A percentile compares a stretch with the other conserved stretches of the same genome.
These are phyloP conservation scores for Eulithis prunata DNA, from an alignment of 2,888 invertebrate genomes.

Conservation along the genomic window DNA sequence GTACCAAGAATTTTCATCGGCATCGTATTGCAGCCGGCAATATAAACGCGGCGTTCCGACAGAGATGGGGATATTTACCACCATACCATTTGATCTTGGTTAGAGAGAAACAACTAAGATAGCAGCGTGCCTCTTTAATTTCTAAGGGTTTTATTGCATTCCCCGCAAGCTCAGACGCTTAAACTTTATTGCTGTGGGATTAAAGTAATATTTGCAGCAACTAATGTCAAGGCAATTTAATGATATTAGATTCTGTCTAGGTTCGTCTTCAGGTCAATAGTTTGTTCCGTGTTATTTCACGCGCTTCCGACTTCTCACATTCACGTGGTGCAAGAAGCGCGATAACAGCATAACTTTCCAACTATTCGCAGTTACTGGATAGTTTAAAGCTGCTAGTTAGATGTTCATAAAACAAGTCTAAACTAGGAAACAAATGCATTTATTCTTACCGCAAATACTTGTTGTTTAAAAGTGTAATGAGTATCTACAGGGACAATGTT, in stretches of 20 bases:
- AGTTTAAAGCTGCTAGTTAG: constrained; percentile 36
- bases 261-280: constrained; percentile 77
- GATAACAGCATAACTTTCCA: constrained; percentile 75
- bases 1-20: constrained; percentile 81
- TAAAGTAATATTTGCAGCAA: constrained; percentile 83
- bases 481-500: neutral
- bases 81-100: constrained; percentile 66
- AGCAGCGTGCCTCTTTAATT: constrained; percentile 72
- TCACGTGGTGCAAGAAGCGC: constrained; percentile 69
- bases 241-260: constrained; percentile 81
- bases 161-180: constrained; percentile 82
- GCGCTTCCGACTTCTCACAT: constrained; percentile 74
- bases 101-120: constrained; percentile 76
- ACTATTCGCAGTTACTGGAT: constrained; percentile 68
- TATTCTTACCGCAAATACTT: constrained; percentile 8
- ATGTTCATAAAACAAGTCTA: constrained; percentile 12
- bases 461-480: constrained; percentile 2
- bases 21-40: constrained; percentile 77
- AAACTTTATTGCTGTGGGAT: constrained; percentile 83
- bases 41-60: constrained; percentile 75
- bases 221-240: constrained; percentile 81
- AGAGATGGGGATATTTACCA: constrained; percentile 67
- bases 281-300: constrained; percentile 63
- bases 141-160: constrained; percentile 83
- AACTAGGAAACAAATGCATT: constrained; percentile 8